Evolutionary conservation across 2,113 vertebrate genomes (phyloP), one percentile per base, ranked within the genome.

Genomic region (Tauraco erythrolophus): DNA sequence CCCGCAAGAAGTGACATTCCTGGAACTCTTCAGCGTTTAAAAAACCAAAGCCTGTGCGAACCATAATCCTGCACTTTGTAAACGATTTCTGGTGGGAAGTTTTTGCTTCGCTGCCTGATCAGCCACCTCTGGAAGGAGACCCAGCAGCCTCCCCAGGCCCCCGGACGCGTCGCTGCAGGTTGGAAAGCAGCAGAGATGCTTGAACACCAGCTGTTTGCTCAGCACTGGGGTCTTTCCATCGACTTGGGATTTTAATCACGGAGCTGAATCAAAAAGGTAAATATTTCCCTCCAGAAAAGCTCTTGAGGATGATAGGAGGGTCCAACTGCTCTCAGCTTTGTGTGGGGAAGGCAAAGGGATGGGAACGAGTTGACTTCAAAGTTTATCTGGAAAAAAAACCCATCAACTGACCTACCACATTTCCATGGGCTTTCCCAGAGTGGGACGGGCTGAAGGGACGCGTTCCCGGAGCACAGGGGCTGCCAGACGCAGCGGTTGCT

Each of bases 131-230:
- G 9, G 35, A 65, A 74, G n/a, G 56, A 78, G 31, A 45, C 14
- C 4, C 1, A 1, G 66, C 76, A 72, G 41, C 33, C 14, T 58
- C 28, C 57, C 22, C 66, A 5, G 3, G 58, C 23, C 28, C 30
- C 19, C 1, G 2, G 24, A 69, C 2, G 12, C 1, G 0, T 57
- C 1, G 7, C 79, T 54, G n/a, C n/a, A 58, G 45, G 62, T 25
- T n/a, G 69, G 62, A 70, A 80, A 53, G 74, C 50, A 31, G 57
- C 31, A 8, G 65, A 61, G 51, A 58, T 65, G 50, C 51, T 70
- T 11, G 0, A 69, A 23, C 54, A 58, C 9, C 54, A 68, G 30
- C 58, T 0, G 3, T 56, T 46, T 51, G 68, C 46, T 64, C n/a
- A 48, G 68, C 37, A 6, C 68, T 7, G 19, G 27, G 41, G 11